phyloP scores from a whole-genome alignment of 1,140 invertebrate species.

The Araneus ventricosus region DNA sequence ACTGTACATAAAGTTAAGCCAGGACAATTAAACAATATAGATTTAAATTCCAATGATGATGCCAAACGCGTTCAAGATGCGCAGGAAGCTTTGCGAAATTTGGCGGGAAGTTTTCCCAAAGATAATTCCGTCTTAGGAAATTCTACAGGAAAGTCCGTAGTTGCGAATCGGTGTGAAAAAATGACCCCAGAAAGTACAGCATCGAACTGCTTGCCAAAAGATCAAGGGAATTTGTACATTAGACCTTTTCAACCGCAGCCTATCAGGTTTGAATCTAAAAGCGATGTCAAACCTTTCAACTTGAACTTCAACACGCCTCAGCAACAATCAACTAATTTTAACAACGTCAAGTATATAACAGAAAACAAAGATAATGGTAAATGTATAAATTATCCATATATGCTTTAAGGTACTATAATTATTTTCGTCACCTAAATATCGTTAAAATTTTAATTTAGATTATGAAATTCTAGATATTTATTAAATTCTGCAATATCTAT shows the following conservation, averaged over 20 bases:
- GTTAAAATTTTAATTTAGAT: too few species aligned
- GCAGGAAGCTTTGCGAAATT: slow-evolving; percentile 89
- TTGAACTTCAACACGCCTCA: neutral
- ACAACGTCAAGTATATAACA: neutral
- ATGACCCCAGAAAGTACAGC: slow-evolving; percentile 80
- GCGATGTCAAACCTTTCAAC: neutral
- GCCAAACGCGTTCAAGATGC: slow-evolving; percentile 91
- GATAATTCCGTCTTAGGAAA: slow-evolving; percentile 79
- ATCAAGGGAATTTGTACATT: slow-evolving; percentile 73
- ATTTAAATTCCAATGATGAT: slow-evolving; percentile 84
- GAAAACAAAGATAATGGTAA: slow-evolving; percentile 8
- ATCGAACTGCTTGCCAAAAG: slow-evolving; percentile 76
- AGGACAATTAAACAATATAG: slow-evolving; percentile 16
- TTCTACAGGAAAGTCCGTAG: slow-evolving; percentile 86
- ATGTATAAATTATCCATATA: neutral
- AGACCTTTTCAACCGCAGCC: slow-evolving; percentile 14
- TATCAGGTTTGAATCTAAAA: neutral
- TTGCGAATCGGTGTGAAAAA: slow-evolving; percentile 92
- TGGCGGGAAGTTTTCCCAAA: slow-evolving; percentile 83
- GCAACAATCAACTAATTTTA: neutral
- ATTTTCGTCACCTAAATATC: too few species aligned
- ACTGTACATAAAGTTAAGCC: neutral
- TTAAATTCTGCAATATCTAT: too few species aligned
- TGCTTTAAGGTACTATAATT: neutral
- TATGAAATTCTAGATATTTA: too few species aligned